Evolutionary conservation across 1,140 invertebrate genomes (phyloP).

Genomic region (Acromyrmex echinatior): DNA sequence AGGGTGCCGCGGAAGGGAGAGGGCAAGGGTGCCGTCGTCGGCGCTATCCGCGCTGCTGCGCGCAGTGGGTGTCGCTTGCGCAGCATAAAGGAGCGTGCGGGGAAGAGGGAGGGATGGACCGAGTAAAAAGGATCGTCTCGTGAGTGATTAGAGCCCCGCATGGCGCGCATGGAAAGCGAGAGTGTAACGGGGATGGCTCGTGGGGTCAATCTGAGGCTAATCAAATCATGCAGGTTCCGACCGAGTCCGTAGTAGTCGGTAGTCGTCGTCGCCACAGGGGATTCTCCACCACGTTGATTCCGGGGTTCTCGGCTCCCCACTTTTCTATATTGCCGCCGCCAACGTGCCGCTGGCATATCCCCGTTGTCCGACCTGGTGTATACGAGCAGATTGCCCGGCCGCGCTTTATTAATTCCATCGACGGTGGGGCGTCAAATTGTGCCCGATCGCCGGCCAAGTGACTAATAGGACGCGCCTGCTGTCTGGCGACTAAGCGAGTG

Average conservation of each 20-base stretch:
- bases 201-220: constrained; percentile 87
- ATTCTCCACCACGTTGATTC: constrained; percentile 43
- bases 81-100: constrained; percentile 49
- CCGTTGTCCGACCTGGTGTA: constrained; percentile 30
- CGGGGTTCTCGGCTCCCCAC: constrained; percentile 58
- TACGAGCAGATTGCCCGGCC: constrained; percentile 81
- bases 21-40: constrained; percentile 47
- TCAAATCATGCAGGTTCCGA: constrained; percentile 85
- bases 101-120: constrained; percentile 60
- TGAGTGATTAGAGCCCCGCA: constrained; percentile 84
- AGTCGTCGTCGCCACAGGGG: constrained; percentile 58
- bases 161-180: constrained; percentile 65
- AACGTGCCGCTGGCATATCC: constrained; percentile 26
- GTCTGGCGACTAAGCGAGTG: constrained; percentile 35
- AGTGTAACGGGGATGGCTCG: constrained; percentile 73
- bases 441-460: constrained; percentile 82
- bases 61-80: constrained; percentile 62
- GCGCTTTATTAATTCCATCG: constrained; percentile 87
- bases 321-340: constrained; percentile 75
- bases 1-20: constrained; percentile 54
- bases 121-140: constrained; percentile 83
- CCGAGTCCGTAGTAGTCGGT: constrained; percentile 52
- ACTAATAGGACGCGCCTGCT: constrained; percentile 78
- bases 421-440: constrained; percentile 79
- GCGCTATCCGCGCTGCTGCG: constrained; percentile 53